Percentiles rank a stretch among this genome's conserved stretches.
Evolutionary conservation across 2,888 invertebrate genomes (phyloP).

Genomic region (Osedax frankpressi): DNA sequence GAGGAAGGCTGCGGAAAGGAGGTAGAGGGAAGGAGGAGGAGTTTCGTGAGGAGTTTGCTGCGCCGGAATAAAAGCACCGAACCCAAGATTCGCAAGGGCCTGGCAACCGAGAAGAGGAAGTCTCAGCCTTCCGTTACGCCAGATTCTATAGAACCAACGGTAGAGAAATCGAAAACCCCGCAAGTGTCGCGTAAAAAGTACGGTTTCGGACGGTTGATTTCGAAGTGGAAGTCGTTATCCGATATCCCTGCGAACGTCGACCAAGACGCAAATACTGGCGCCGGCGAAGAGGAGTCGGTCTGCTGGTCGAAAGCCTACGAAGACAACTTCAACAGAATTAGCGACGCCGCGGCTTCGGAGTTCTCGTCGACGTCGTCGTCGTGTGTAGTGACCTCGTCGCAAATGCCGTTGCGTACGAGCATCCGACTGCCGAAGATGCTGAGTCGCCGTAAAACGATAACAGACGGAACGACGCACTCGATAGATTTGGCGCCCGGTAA

Average conservation of each 20-base stretch:
- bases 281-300: neutral
- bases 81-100: no score
- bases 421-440: neutral
- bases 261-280: neutral
- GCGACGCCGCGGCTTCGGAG: neutral
- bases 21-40: neutral
- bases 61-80: neutral
- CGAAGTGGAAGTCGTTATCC: constrained; percentile 10
- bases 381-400: neutral
- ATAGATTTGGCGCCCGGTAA: neutral
- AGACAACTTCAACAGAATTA: no score
- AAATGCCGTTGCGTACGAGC: neutral
- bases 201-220: neutral
- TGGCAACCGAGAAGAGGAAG: no score
- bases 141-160: no score
- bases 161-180: neutral
- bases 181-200: neutral
- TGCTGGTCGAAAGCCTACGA: neutral
- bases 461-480: neutral
- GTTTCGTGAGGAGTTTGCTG: neutral
- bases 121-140: no score
- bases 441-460: neutral
- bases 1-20: neutral
- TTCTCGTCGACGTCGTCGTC: neutral
- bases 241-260: neutral